Conservation (phyloP, 2,113 vertebrate genomes). For the Vulpes ferrilata region DNA sequence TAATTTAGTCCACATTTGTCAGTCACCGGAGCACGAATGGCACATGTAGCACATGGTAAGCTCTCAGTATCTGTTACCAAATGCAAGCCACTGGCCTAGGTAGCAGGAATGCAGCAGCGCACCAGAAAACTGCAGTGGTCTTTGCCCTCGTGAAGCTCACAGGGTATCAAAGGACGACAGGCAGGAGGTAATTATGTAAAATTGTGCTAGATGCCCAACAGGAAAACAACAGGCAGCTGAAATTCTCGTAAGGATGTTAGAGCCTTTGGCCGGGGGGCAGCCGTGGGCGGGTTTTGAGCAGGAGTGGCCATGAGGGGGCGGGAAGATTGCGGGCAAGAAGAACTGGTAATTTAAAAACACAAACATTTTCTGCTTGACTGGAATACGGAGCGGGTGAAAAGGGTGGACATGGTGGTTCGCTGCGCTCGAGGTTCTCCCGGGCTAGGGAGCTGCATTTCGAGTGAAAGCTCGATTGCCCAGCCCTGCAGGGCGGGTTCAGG, state of each 20-base stretch:
- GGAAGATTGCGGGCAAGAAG: conserved; percentile 42
- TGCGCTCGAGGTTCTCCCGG: not conserved
- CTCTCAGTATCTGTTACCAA: not conserved
- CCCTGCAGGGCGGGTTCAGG: not conserved
- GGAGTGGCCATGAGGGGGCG: conserved; percentile 34
- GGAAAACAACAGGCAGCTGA: conserved; percentile 51
- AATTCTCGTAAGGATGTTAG: conserved; percentile 32
- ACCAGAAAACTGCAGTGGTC: not conserved
- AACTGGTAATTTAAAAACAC: conserved; percentile 56
- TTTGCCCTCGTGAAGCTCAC: not conserved
- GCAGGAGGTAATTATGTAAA: conserved; percentile 40
- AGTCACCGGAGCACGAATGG: not conserved
- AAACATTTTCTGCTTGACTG: conserved; percentile 15
- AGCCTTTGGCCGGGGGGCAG: not conserved
- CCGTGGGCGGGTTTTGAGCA: conserved; percentile 57
- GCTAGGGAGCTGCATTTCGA: not conserved
- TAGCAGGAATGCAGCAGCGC: not conserved
- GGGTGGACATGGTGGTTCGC: not conserved
- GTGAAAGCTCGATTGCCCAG: not conserved
- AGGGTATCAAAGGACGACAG: not conserved
- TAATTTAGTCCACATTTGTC: not conserved
- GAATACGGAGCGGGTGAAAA: not conserved
- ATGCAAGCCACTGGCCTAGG: not conserved
- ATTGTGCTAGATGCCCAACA: not conserved
- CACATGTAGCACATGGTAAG: not conserved